Evolutionary conservation across 2,888 invertebrate species (phyloP), one percentile per base, ranked within the genome.

Genomic region (Drosophila colorata): DNA sequence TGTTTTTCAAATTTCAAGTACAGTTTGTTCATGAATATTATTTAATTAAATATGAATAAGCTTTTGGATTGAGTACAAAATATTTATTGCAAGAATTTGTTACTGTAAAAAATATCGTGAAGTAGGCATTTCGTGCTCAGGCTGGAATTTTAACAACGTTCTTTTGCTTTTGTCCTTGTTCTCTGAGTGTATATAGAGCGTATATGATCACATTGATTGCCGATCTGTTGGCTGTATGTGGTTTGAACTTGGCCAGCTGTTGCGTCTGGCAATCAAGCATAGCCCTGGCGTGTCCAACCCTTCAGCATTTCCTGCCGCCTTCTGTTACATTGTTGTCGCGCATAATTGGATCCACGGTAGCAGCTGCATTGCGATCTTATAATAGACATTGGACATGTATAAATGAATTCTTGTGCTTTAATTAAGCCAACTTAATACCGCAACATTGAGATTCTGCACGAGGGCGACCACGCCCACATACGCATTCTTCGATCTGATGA

Each of bases 381-480:
- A 52, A 68, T 53, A 60, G 48, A 57, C 14, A 18, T 40, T 43
- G 48, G 35, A 41, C 18, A 51, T 40, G 43, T 35, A 37, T 18
- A 35, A 37, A 37, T 35, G 57, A 76, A 83, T 83, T 76, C 63
- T 68, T 80, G 47, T 64, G 86, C 73, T 78, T 89, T 85, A 85
- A 85, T 85, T 86, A 89, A 80, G 88, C 84, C 59, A 75, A 70
- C 73, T 71, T 82, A 83, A 88, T 77, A 72, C 70, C 80, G 69
- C 52, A 71, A 67, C 69, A 33, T 33, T 33, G 33, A 33, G 33
- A 64, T 72, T 28, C 56, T 44, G 48, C 53, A 43, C 9, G 33
- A 33, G 33, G 33, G 33, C 33, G 33, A 33, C 33, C 33, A 33
- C 33, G 57, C 56, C 52, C 41, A 61, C 53, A 72, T 59, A 73